Conservation (phyloP, 2,113 vertebrate species). For the Engystomops pustulosus region DNA sequence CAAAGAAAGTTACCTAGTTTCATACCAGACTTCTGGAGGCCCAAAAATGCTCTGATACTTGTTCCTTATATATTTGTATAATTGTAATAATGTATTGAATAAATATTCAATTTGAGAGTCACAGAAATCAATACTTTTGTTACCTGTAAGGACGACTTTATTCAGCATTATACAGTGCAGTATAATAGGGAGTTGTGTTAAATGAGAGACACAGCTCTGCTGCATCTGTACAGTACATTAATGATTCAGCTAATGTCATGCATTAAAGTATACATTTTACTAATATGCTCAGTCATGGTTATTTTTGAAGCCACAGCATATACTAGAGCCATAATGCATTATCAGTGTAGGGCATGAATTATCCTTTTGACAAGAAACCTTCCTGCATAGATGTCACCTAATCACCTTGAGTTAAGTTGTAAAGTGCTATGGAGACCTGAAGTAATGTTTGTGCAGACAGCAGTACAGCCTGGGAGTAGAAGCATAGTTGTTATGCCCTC, state of each 20-base stretch:
- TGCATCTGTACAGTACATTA: background rate
- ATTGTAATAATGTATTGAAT: too few species aligned
- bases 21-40: too few species aligned
- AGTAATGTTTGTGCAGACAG: background rate
- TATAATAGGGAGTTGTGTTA: background rate
- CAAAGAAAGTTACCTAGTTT: too few species aligned
- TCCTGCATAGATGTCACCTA: background rate
- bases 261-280: background rate
- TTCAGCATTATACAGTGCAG: background rate
- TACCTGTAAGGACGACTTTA: background rate
- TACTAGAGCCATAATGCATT: background rate
- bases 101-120: background rate
- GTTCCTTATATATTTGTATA: too few species aligned
- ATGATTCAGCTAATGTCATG: background rate
- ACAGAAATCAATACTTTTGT: background rate
- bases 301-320: slow-evolving; percentile 7
- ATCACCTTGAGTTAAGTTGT: background rate
- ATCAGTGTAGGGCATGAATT: background rate
- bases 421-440: background rate
- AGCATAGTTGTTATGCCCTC: background rate
- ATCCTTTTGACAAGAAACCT: background rate
- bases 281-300: slow-evolving; percentile 9
- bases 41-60: too few species aligned
- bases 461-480: background rate
- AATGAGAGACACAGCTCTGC: background rate